A percentile compares a stretch with the other conserved stretches of the same genome.
phyloP scores from a whole-genome alignment of 2,797 vertebrate genomes.

The Tangara arthus region DNA sequence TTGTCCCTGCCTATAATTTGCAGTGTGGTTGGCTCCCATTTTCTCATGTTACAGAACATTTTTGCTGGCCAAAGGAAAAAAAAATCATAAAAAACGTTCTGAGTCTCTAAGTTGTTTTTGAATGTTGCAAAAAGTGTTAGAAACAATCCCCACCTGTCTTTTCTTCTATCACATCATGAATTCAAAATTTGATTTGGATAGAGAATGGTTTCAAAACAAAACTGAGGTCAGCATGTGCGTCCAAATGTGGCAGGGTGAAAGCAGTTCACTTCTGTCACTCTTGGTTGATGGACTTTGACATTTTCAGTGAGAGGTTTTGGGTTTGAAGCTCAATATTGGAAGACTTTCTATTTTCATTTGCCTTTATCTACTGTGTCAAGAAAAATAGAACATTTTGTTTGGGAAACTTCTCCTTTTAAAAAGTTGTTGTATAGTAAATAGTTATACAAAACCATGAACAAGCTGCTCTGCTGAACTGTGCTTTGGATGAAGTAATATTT shows the following conservation, averaged over 20 bases:
- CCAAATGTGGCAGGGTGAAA: neutral
- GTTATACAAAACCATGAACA: neutral
- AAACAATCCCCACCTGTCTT: neutral
- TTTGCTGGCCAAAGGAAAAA: neutral
- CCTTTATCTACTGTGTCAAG: neutral
- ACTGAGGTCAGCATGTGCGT: neutral
- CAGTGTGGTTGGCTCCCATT: neutral
- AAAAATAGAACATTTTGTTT: neutral
- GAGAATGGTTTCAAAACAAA: neutral
- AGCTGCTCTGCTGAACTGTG: neutral
- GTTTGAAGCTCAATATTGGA: neutral
- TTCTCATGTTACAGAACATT: neutral
- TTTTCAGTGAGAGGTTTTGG: neutral
- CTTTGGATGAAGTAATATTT: conserved; percentile 10
- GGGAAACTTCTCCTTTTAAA: neutral
- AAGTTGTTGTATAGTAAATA: neutral
- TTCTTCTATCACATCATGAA: neutral
- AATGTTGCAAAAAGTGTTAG: neutral
- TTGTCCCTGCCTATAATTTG: neutral
- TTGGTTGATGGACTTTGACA: neutral
- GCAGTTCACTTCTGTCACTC: neutral
- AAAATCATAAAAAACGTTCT: neutral
- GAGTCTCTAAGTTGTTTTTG: neutral
- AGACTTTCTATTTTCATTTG: neutral
- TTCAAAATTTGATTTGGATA: neutral